phyloP scores from a whole-genome alignment of 2,113 vertebrate species.

The Parus major region DNA sequence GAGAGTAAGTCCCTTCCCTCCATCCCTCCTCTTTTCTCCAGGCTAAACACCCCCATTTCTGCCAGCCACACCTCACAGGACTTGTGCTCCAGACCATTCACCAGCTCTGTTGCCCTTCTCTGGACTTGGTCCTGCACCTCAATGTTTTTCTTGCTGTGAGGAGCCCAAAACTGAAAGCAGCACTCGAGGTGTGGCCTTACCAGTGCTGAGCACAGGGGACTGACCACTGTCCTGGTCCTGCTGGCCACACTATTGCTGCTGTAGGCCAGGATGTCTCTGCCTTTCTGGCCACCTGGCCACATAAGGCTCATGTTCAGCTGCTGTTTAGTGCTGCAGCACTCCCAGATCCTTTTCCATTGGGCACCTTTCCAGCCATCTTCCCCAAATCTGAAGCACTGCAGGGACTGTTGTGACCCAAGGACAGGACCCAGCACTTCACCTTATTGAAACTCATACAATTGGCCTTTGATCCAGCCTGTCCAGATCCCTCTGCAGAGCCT shows the following conservation, averaged over 20 bases:
- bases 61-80: too few species aligned
- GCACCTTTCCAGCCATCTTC: not conserved
- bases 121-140: not conserved
- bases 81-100: not conserved
- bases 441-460: rapidly evolving
- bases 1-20: rapidly evolving
- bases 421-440: not conserved
- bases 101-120: not conserved
- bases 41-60: not conserved
- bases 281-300: not conserved
- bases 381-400: not conserved
- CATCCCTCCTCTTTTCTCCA: not conserved
- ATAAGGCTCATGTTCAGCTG: not conserved
- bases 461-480: not conserved
- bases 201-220: not conserved
- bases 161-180: not conserved
- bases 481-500: not conserved
- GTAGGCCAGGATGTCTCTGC: not conserved
- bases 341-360: not conserved
- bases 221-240: not conserved
- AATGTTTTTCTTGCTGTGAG: rapidly evolving
- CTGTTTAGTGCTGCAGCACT: not conserved
- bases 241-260: not conserved
- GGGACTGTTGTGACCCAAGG: not conserved
- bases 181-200: rapidly evolving